phyloP scores from a whole-genome alignment of 2,888 invertebrate genomes.

The Sinodicranocentrus sp. region DNA sequence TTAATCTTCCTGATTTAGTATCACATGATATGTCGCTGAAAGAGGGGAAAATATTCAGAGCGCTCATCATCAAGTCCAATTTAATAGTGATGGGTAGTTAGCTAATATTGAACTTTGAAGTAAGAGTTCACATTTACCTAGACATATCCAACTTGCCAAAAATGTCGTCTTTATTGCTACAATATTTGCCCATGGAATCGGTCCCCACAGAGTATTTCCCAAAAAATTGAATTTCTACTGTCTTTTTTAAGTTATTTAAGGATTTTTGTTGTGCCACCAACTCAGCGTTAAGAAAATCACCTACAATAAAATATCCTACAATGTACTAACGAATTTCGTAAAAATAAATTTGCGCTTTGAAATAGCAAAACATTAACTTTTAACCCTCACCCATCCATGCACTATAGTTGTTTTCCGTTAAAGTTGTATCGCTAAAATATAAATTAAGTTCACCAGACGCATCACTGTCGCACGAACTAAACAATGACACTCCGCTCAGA shows the following conservation, averaged over 20 bases:
- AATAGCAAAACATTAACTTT: too few species aligned
- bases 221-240: conserved; percentile 17
- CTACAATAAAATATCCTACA: conserved; percentile 39
- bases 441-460: conserved; percentile 49
- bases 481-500: neutral
- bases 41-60: too few species aligned
- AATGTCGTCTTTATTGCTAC: conserved; percentile 43
- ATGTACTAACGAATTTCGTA: too few species aligned
- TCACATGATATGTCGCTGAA: conserved; percentile 67
- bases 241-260: conserved; percentile 62
- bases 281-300: conserved; percentile 65
- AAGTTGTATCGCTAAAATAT: conserved; percentile 34
- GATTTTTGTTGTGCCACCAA: conserved; percentile 58
- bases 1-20: conserved; percentile 61
- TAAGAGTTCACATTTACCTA: conserved; percentile 52
- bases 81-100: too few species aligned
- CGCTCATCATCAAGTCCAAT: too few species aligned
- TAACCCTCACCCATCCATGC: conserved; percentile 60
- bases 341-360: conserved; percentile 29
- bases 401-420: conserved; percentile 66
- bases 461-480: conserved; percentile 33
- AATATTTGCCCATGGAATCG: too few species aligned
- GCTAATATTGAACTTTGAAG: too few species aligned
- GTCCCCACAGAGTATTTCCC: neutral
- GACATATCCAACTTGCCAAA: conserved; percentile 69